Base-by-base conservation (phyloP, 2,797 vertebrate genomes). In the Lepus oiostolus region DNA sequence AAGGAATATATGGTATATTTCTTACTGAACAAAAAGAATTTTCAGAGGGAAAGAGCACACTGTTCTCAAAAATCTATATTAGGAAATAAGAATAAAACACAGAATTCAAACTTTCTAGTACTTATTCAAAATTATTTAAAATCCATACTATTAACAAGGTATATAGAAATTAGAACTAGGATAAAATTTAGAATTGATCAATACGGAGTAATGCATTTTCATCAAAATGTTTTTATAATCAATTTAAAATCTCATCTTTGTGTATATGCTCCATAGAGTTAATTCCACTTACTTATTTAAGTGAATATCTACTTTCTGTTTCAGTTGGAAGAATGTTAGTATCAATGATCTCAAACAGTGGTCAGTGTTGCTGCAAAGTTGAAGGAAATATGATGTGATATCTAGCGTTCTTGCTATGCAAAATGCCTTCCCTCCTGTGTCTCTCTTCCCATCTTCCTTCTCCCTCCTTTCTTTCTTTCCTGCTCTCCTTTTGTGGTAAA, bases 141-240 rank as follows among this genome's bases (percentile, higher is more conserved):
- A 74, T 84, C 8, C 12, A 35, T 76, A 65, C 12, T 67, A 26
- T 77, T 92, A 62, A 28, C 30, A 82, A 83, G 72, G 22, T 86
- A 84, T 35, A 28, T 22, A 72, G 62, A 88, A 90, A 87, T 35
- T 58, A 87, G 71, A 86, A 86, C 60, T 76, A 28, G 19, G 22
- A 24, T 85, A 90, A 68, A 67, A 47, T 91, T 90, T 84, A 86
- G 50, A 86, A 74, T 35, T 90, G 42, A 90, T 68, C 84, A 68
- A 84, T 62, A 62, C 38, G 80, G 47, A 67, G 22, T 35, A 17
- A 74, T 87, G 63, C 0, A 28, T 16, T 88, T 88, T 84, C 28
- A 74, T 52, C 74, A 74, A 83, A 90, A 28, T 30, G 11, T 86
- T 26, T 92, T 74, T 35, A 68, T 85, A 50, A 72, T 87, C 86